Conservation (phyloP, 2,113 vertebrate genomes). For the Strigops habroptila region DNA sequence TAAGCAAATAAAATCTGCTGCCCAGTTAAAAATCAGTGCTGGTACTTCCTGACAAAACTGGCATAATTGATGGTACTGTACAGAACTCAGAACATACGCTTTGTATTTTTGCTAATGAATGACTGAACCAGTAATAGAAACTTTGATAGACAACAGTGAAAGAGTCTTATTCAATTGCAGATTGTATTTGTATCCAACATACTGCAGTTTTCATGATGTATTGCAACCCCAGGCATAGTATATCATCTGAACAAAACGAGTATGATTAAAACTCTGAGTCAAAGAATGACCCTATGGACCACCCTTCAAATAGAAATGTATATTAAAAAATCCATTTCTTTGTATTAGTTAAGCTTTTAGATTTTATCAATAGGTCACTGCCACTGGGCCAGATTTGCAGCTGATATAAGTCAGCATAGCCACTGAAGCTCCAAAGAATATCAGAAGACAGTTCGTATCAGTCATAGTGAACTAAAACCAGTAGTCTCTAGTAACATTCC, state of each 20-base stretch:
- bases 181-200: constrained; percentile 44
- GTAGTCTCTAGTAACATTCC: neutral
- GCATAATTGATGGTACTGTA: neutral
- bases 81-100: neutral
- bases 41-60: neutral
- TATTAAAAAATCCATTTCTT: constrained; percentile 32
- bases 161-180: constrained; percentile 8
- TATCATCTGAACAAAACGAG: neutral
- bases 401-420: neutral
- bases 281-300: neutral
- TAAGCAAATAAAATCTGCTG: neutral
- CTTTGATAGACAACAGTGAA: constrained; percentile 34
- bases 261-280: constrained; percentile 8
- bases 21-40: neutral
- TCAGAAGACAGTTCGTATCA: neutral
- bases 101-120: constrained; percentile 52
- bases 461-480: neutral
- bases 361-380: constrained; percentile 9
- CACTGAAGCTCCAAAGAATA: neutral
- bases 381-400: neutral
- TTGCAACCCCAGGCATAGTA: neutral
- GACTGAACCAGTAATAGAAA: constrained; percentile 45
- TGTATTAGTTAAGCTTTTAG: neutral
- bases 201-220: neutral
- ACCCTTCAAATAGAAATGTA: constrained; percentile 34